A percentile compares a stretch with the other conserved stretches of the same genome.
Evolutionary conservation across 2,888 invertebrate genomes (phyloP).

Genomic region (Therioaphis trifolii): DNA sequence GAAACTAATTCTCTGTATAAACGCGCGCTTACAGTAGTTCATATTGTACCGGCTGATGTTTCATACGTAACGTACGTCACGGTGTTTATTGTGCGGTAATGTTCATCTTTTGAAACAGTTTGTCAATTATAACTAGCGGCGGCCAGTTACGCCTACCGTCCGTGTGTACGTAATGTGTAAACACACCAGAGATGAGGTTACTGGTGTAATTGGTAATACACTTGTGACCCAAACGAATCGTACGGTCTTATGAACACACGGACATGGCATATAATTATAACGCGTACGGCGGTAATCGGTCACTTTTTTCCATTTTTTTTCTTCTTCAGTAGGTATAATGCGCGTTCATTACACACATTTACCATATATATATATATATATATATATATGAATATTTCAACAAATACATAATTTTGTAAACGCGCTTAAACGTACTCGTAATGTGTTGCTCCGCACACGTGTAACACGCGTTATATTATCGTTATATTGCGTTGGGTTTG

Average conservation of each 20-base stretch:
- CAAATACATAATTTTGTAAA: too few relatives aligned
- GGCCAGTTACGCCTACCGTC: not conserved
- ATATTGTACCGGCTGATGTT: too few relatives aligned
- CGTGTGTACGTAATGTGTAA: not conserved
- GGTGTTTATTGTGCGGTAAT: too few relatives aligned
- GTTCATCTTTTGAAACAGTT: slow-evolving; percentile 24
- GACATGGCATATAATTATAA: not conserved
- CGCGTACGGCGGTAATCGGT: not conserved
- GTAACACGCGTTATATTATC: not conserved
- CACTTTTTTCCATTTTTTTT: too few relatives aligned
- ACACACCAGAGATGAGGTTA: not conserved
- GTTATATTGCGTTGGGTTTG: not conserved
- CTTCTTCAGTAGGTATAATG: not conserved
- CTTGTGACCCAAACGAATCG: not conserved
- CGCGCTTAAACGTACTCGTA: not conserved
- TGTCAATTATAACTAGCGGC: not conserved
- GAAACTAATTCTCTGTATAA: too few relatives aligned
- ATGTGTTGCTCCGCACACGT: not conserved
- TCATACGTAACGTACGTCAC: too few relatives aligned
- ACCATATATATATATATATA: too few relatives aligned
- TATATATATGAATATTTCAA: too few relatives aligned
- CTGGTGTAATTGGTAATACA: not conserved
- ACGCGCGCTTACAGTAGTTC: too few relatives aligned
- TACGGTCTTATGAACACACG: not conserved
- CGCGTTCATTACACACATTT: not conserved